Evolutionary conservation across 2,113 vertebrate species (phyloP).

Genomic region (Aldabrachelys gigantea): DNA sequence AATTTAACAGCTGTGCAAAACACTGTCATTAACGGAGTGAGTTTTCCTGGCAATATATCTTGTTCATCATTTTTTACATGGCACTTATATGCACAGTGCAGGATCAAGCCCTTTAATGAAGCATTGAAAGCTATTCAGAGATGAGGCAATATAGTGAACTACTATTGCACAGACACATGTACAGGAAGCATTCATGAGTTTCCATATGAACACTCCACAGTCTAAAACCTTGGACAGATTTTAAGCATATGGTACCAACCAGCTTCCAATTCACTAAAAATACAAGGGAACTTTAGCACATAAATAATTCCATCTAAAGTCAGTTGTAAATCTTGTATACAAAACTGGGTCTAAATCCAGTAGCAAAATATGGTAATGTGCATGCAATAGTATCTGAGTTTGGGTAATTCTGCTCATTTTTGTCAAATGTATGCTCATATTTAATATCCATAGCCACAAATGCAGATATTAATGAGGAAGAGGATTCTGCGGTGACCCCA

Average conservation of each 20-base stretch:
- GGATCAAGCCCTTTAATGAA: background rate
- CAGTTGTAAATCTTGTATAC: background rate
- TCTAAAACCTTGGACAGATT: background rate
- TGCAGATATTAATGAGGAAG: background rate
- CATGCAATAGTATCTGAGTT: background rate
- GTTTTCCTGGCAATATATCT: background rate
- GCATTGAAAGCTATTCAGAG: background rate
- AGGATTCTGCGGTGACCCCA: background rate
- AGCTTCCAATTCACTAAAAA: background rate
- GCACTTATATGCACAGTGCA: background rate
- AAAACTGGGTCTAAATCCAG: background rate
- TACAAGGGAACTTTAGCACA: background rate
- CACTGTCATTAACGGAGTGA: constrained; percentile 1
- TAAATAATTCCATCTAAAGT: background rate
- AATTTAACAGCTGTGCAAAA: constrained; percentile 9
- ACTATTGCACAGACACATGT: background rate
- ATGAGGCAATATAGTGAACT: background rate
- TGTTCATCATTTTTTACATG: background rate
- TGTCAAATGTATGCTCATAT: background rate
- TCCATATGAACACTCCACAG: background rate
- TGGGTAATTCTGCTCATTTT: background rate
- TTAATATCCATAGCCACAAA: background rate
- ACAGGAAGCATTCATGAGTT: background rate
- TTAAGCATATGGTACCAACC: background rate
- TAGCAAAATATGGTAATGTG: background rate